Base-by-base conservation (phyloP, 2,888 invertebrate genomes). In the Ptilodon capucinus region DNA sequence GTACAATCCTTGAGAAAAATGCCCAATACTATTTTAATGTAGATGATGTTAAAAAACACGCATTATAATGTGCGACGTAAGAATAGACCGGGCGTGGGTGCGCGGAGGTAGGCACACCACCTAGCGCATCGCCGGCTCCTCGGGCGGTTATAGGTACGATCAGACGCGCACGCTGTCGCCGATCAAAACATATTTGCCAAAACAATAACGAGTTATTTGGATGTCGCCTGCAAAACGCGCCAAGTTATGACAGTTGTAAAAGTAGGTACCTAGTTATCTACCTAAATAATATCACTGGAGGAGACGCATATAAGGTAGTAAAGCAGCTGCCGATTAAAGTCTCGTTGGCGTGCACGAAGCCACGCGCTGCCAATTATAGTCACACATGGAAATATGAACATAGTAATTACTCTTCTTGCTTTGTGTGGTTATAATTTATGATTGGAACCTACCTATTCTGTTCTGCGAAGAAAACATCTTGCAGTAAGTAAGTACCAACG, bases 51-150 rank as follows among this genome's bases (percentile, higher is more conserved):
- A 53, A 45, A 54, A 36, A 21, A 39, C 21, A 39, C 39, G 39
- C 42, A 58, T 36, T 49, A 45, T n/a, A n/a, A n/a, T 48, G 47
- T 46, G 36, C 51, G 52, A 40, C 38, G 32, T 51, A 48, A 55
- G 49, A 66, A 57, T 58, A 64, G 64, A 46, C 19, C 35, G 23
- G 18, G 54, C 44, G 66, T 62, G 51, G 63, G 64, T 44, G 60
- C 23, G 6, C 19, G 19, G n/a, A n/a, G n/a, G n/a, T n/a, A n/a
- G n/a, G 44, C 44, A 44, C 44, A 50, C 53, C 48, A 41, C 34
- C 40, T 28, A 42, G 17, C 35, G 17, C 35, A 35, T 35, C 35
- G 17, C 17, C 5, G 17, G 11, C 35, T 35, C 16, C 17, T 11
- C 35, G 2, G 11, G 21, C 32, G 19, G 18, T 40, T 28, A 36